Conservation (phyloP, 2,113 vertebrate species). For the Anthoscopus minutus region DNA sequence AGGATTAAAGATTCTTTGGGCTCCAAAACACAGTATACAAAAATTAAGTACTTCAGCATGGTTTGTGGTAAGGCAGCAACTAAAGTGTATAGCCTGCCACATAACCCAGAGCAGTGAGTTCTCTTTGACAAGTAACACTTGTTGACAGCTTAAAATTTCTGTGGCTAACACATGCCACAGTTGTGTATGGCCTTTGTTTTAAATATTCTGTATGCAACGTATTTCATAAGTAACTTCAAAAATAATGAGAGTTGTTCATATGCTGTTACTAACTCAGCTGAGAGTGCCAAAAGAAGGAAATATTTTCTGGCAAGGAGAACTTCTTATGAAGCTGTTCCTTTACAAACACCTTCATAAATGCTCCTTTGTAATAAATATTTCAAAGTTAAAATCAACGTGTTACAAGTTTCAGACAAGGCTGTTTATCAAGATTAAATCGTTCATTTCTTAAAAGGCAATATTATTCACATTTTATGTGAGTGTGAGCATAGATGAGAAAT, state of each 20-base stretch:
- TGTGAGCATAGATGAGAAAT: background rate
- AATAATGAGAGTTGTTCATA: background rate
- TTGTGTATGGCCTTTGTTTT: background rate
- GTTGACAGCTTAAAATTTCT: constrained; percentile 12
- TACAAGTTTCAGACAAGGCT: constrained; percentile 13
- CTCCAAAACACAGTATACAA: constrained; percentile 12
- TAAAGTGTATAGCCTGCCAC: background rate
- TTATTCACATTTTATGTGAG: background rate
- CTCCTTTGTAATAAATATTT: background rate
- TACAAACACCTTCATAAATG: background rate
- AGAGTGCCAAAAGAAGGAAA: background rate
- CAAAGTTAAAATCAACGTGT: background rate
- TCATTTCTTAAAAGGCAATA: background rate
- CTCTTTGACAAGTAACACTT: background rate
- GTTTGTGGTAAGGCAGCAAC: constrained; percentile 36
- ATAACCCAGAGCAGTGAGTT: background rate
- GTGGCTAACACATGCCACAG: background rate
- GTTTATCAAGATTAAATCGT: constrained; percentile 6
- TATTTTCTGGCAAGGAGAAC: background rate
- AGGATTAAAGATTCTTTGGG: constrained; percentile 55
- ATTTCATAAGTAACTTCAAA: background rate
- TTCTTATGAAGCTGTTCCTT: background rate
- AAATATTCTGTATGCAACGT: background rate
- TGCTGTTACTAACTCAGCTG: background rate
- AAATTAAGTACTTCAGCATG: constrained; percentile 22